Percentiles rank a stretch among this genome's conserved stretches.
Conservation (phyloP, 2,113 vertebrate genomes). For the Actenoides lindsayi region DNA sequence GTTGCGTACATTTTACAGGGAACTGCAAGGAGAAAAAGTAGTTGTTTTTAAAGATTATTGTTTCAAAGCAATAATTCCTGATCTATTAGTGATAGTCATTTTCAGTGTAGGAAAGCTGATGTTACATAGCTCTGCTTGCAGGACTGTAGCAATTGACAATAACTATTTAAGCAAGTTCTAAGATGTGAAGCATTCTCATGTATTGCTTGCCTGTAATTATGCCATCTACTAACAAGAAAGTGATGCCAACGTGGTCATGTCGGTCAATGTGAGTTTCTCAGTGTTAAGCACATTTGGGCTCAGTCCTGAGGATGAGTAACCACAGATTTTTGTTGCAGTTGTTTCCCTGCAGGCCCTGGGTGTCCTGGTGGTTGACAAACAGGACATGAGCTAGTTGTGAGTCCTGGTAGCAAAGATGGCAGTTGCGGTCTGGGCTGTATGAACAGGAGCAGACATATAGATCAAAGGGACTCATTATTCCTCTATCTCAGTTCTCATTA, state of each 20-base stretch:
- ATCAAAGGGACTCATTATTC: not conserved
- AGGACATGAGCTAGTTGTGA: accelerated
- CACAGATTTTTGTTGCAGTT: not conserved
- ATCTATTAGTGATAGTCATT: not conserved
- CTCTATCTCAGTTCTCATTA: not conserved
- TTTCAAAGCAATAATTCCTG: not conserved
- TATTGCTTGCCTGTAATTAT: not conserved
- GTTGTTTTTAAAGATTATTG: not conserved
- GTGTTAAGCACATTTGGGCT: not conserved
- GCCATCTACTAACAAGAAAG: not conserved
- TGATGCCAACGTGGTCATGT: too few species aligned
- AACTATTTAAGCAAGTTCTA: not conserved
- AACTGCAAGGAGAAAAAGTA: not conserved
- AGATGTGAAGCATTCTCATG: not conserved
- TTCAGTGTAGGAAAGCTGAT: not conserved
- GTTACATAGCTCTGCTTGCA: not conserved
- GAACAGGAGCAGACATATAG: not conserved
- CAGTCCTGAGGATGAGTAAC: not conserved
- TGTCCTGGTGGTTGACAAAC: not conserved
- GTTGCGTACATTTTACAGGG: not conserved
- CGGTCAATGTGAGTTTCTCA: not conserved
- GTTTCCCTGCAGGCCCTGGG: not conserved
- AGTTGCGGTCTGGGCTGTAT: not conserved
- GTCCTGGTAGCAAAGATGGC: not conserved
- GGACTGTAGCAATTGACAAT: not conserved